Evolutionary conservation across 2,888 invertebrate species (phyloP).

Genomic region (Lasioglossum morio): DNA sequence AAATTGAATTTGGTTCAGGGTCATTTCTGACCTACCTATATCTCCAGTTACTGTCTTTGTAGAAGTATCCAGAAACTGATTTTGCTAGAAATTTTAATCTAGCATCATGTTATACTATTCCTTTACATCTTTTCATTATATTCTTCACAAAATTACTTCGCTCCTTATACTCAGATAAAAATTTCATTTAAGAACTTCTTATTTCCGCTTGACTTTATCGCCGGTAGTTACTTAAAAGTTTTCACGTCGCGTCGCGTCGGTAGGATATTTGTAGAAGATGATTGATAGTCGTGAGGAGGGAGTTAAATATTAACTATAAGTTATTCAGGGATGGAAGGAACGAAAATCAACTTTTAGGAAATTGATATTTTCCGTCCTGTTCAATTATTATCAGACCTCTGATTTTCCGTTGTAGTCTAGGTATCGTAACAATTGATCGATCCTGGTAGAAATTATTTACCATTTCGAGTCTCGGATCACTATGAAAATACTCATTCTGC

Average conservation of each 20-base stretch:
- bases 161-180: background rate
- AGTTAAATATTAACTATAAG: background rate
- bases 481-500: background rate
- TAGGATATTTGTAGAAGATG: background rate
- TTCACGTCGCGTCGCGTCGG: background rate
- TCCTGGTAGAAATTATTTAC: background rate
- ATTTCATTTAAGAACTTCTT: background rate
- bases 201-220: background rate
- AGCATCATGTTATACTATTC: background rate
- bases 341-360: constrained; percentile 12
- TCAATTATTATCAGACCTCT: background rate
- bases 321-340: constrained; percentile 10
- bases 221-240: background rate
- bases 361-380: background rate
- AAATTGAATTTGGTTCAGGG: too few relatives aligned
- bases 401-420: background rate
- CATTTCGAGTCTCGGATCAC: background rate
- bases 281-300: background rate
- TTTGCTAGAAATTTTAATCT: background rate
- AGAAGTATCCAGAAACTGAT: background rate
- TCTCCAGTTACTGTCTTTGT: too few relatives aligned
- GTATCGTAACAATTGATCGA: background rate
- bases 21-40: too few relatives aligned
- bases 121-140: background rate
- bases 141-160: background rate